A percentile compares a stretch with the other conserved stretches of the same genome.
phyloP scores from a whole-genome alignment of 1,140 invertebrate species.

The Drosophila burlai region DNA sequence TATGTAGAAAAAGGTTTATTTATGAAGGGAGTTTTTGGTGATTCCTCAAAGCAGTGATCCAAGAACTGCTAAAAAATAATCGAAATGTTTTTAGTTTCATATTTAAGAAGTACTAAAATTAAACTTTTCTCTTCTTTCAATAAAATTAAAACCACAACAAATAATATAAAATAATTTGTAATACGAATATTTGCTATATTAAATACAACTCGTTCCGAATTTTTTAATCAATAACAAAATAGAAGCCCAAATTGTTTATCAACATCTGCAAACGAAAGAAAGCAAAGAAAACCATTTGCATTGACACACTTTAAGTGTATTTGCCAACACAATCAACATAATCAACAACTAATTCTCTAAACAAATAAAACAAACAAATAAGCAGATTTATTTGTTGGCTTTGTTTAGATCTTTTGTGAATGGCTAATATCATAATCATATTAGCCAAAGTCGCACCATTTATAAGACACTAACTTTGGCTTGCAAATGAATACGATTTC shows the following conservation, averaged over 20 bases:
- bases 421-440: slow-evolving; percentile 3
- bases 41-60: too few species aligned
- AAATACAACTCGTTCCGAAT: too few species aligned
- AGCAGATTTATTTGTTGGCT: background rate
- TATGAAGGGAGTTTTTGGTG: too few species aligned
- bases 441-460: background rate
- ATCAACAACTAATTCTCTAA: too few species aligned
- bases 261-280: background rate
- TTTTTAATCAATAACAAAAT: too few species aligned
- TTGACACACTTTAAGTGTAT: background rate
- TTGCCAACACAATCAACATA: background rate
- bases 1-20: background rate
- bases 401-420: slow-evolving; percentile 7
- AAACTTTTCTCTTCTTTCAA: too few species aligned
- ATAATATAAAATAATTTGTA: too few species aligned
- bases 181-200: too few species aligned
- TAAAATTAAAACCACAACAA: too few species aligned
- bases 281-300: background rate
- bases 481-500: slow-evolving; percentile 6
- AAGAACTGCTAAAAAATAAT: too few species aligned
- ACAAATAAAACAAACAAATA: background rate
- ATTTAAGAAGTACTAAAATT: too few species aligned
- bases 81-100: too few species aligned
- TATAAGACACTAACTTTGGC: background rate
- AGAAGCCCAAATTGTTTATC: background rate